Evolutionary conservation across 2,113 vertebrate species (phyloP), one percentile per base, ranked within the genome.

Genomic region (Caloenas nicobarica): DNA sequence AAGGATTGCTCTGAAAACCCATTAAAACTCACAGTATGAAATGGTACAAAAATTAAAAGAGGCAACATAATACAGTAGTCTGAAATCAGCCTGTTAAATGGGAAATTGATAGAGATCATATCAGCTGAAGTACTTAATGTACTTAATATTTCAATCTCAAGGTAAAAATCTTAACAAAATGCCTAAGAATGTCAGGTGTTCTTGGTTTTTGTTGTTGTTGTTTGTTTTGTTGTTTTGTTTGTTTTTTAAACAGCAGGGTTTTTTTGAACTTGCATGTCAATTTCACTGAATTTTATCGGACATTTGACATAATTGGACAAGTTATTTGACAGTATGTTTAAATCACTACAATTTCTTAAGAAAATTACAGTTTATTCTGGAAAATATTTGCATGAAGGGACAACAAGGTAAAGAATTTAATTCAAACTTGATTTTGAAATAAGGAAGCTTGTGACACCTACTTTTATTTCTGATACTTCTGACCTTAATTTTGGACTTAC

Each of bases 1-100:
- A 66, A 79, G 44, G 82, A 96, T 81, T 88, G 65, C 76, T 94
- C 72, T 88, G 72, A 94, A 97, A 98, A 87, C 40, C 89, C 91
- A 97, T 97, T 97, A 97, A 97, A 97, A 94, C 54, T 95, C 97
- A 91, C 97, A 98, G 96, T 98, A 86, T 98, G 97, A 98, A 97
- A 95, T 93, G 72, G 91, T 85, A 94, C 56, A 74, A 96, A 97
- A 97, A 96, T 91, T 96, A 97, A 96, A 96, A 89, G 46, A 83
- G 57, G 88, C 78, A 72, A 76, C 82, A 92, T 93, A 96, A 98
- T 97, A 96, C 89, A 95, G 88, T 94, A 77, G 83, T 88, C 76
- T 96, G 64, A 96, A 98, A 96, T 86, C 93, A 96, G 78, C 86
- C 95, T 93, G 89, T 94, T 97, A 56, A 87, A 93, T 89, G 81